Evolutionary conservation across 2,888 invertebrate species (phyloP).

Genomic region (Actias luna): DNA sequence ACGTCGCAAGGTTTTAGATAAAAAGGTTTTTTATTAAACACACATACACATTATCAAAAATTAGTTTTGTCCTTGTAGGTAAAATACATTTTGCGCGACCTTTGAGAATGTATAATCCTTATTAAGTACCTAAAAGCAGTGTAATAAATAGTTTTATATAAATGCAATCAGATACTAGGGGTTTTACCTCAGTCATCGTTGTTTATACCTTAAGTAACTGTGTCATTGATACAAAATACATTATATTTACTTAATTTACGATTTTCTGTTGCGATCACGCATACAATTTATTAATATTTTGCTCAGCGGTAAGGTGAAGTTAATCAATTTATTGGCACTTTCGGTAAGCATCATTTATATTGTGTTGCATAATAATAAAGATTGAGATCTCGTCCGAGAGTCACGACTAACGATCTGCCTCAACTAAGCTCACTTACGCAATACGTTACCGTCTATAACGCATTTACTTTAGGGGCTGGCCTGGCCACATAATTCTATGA

Average conservation of each 20-base stretch:
- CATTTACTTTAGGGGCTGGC: not conserved
- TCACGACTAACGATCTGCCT: slow-evolving; percentile 38
- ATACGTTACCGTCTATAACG: not conserved
- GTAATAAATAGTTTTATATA: not conserved
- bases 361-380: slow-evolving; percentile 35
- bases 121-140: not conserved
- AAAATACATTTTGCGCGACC: not conserved
- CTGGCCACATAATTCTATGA: not conserved
- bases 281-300: slow-evolving; percentile 35
- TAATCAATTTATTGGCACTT: slow-evolving; percentile 47
- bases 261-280: slow-evolving; percentile 22
- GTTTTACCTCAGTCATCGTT: slow-evolving; percentile 12
- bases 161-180: not conserved
- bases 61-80: not conserved
- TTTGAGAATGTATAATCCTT: not conserved
- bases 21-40: too few species aligned
- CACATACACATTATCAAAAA: too few species aligned
- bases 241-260: slow-evolving; percentile 38
- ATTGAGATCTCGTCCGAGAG: slow-evolving; percentile 58
- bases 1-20: too few species aligned
- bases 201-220: slow-evolving; percentile 37
- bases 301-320: slow-evolving; percentile 31
- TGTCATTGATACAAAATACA: slow-evolving; percentile 43
- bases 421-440: slow-evolving; percentile 16
- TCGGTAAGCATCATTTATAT: slow-evolving; percentile 19